A percentile compares a stretch with the other conserved stretches of the same genome.
Conservation (phyloP, 2,113 vertebrate genomes). For the Upupa epops region DNA sequence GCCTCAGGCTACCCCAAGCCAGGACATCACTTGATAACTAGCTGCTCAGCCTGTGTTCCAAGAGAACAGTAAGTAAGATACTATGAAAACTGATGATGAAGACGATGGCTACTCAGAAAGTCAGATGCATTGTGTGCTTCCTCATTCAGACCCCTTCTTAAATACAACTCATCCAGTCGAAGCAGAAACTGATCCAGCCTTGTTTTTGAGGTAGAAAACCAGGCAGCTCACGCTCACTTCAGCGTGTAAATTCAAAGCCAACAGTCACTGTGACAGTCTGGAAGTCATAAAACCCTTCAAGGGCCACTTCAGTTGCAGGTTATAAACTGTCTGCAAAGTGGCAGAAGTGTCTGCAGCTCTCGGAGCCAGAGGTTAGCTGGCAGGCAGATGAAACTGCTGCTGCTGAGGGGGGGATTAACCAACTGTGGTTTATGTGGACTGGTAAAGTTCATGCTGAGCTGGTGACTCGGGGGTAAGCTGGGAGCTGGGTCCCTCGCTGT, state of each 20-base stretch:
- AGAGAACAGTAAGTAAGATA: neutral
- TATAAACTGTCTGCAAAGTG: neutral
- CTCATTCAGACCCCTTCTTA: neutral
- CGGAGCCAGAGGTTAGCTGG: neutral
- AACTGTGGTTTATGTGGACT: neutral
- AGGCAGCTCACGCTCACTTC: neutral
- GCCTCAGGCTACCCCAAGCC: neutral
- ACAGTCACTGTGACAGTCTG: neutral
- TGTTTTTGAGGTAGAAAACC: too few species aligned
- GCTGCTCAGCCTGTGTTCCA: neutral
- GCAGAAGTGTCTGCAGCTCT: neutral
- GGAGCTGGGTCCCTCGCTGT: neutral
- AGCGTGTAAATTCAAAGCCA: neutral
- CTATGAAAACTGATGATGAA: neutral
- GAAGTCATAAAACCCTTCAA: neutral
- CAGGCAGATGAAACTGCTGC: neutral
- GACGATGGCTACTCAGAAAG: neutral
- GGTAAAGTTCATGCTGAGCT: neutral
- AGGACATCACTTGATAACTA: neutral
- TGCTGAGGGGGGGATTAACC: neutral
- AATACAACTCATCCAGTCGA: neutral
- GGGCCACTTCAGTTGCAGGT: neutral
- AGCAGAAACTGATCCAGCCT: neutral
- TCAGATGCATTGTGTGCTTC: too few species aligned
- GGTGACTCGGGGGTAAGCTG: neutral